A percentile compares a stretch with the other conserved stretches of the same genome.
phyloP scores from a whole-genome alignment of 2,113 vertebrate genomes.

The Elachura formosa region DNA sequence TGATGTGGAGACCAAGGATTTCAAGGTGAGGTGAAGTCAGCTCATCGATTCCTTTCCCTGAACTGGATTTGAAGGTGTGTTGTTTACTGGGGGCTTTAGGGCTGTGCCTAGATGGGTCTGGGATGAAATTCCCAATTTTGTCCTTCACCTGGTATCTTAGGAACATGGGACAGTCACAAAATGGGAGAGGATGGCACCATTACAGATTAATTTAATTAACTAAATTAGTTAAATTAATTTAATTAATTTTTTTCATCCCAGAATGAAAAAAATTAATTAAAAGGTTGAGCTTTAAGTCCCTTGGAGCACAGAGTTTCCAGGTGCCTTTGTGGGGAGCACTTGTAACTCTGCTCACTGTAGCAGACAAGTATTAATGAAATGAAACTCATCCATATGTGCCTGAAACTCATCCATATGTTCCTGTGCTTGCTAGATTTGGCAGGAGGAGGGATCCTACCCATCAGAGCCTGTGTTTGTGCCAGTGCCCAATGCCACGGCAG shows the following conservation, averaged over 20 bases:
- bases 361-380: background rate
- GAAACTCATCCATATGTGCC: background rate
- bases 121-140: background rate
- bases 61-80: background rate
- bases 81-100: background rate
- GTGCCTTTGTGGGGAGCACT: background rate
- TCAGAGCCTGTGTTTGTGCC: slow-evolving; percentile 90
- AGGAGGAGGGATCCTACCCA: slow-evolving; percentile 81
- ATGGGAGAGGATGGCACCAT: background rate
- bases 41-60: background rate
- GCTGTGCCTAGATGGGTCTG: background rate
- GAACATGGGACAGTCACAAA: background rate
- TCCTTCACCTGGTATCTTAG: background rate
- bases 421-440: slow-evolving; percentile 77
- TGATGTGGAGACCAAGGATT: slow-evolving; percentile 77
- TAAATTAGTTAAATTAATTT: no score
- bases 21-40: slow-evolving; percentile 72
- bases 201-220: no score
- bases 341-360: background rate
- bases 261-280: background rate
- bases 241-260: no score
- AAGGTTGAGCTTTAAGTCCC: background rate
- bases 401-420: background rate
- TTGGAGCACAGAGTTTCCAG: background rate
- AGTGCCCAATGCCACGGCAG: slow-evolving; percentile 71